A percentile compares a stretch with the other conserved stretches of the same genome.
Evolutionary conservation across 2,113 vertebrate genomes (phyloP).

Genomic region (Vireo altiloquus): DNA sequence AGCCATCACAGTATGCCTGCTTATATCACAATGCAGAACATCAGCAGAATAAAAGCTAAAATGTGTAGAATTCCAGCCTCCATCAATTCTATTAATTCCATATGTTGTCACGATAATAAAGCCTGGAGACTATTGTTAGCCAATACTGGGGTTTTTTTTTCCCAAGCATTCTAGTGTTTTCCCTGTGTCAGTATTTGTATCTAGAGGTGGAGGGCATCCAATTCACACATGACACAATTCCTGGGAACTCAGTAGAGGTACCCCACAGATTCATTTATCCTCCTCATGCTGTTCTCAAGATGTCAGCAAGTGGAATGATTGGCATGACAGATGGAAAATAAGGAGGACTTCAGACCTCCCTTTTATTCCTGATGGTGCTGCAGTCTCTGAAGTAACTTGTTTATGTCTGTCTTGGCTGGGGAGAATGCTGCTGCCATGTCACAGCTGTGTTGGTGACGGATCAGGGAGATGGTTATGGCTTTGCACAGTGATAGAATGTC

Average conservation of each 20-base stretch:
- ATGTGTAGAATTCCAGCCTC: not conserved
- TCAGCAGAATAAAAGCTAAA: not conserved
- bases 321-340: not conserved
- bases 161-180: not conserved
- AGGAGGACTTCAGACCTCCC: not conserved
- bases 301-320: not conserved
- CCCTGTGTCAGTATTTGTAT: not conserved
- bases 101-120: not conserved
- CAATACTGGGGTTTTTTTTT: not conserved
- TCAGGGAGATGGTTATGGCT: not conserved
- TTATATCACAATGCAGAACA: not conserved
- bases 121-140: not conserved
- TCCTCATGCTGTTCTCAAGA: not conserved
- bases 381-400: not conserved
- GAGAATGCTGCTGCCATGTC: not conserved
- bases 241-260: not conserved
- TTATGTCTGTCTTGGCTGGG: not conserved
- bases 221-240: not conserved
- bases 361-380: not conserved
- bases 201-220: not conserved
- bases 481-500: not conserved
- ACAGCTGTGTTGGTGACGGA: not conserved
- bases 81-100: not conserved
- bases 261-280: not conserved
- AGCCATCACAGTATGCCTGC: not conserved